Evolutionary conservation across 92 coral and sea anemone species (phyloP).

Genomic region (Phenganax subtilis): DNA sequence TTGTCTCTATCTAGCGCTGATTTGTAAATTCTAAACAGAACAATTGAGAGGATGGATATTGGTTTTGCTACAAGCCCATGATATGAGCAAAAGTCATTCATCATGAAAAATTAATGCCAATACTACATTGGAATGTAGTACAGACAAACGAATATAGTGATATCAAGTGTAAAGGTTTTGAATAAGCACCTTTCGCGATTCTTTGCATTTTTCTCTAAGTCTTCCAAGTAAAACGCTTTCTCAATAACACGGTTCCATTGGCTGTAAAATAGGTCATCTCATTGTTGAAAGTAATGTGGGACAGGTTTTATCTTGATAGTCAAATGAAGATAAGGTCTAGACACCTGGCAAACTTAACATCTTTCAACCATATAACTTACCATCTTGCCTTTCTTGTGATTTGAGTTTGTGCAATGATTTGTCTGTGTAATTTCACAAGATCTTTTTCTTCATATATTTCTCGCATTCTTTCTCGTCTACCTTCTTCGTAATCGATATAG

Average conservation of each 20-base stretch:
- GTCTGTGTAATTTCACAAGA: slow-evolving; percentile 76
- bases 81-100: too few species aligned
- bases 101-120: too few species aligned
- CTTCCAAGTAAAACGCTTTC: slow-evolving; percentile 84
- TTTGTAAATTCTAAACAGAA: slow-evolving; percentile 60
- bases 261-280: slow-evolving; percentile 36
- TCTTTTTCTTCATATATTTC: slow-evolving; percentile 80
- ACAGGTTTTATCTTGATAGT: not conserved
- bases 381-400: slow-evolving; percentile 84
- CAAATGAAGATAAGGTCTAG: not conserved
- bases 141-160: not conserved
- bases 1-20: slow-evolving; percentile 61
- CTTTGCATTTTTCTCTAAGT: slow-evolving; percentile 64
- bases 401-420: slow-evolving; percentile 73
- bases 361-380: slow-evolving; percentile 45
- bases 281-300: not conserved
- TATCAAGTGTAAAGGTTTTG: not conserved
- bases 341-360: not conserved
- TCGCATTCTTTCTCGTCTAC: slow-evolving; percentile 56
- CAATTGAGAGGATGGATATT: too few species aligned
- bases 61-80: too few species aligned
- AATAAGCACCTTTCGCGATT: slow-evolving; percentile 66
- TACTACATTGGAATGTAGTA: not conserved
- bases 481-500: slow-evolving; percentile 90
- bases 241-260: slow-evolving; percentile 84